A percentile compares a stretch with the other conserved stretches of the same genome.
phyloP scores from a whole-genome alignment of 2,888 invertebrate species.

The Protodeltote pygarga region DNA sequence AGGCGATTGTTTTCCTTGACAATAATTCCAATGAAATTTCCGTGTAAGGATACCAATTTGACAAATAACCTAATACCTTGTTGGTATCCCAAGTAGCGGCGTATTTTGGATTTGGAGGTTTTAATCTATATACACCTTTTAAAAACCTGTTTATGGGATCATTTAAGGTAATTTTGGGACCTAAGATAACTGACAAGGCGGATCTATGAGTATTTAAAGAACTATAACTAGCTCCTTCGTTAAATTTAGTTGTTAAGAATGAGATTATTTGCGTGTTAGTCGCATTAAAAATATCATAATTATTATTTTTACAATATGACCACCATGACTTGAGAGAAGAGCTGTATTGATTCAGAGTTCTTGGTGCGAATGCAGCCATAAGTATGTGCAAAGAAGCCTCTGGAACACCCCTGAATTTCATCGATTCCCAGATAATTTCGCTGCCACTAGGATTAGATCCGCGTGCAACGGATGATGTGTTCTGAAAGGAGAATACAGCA shows the following conservation, averaged over 20 bases:
- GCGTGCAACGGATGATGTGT: conserved; percentile 25
- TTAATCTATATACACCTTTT: conserved; percentile 29
- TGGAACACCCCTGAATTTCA: conserved; percentile 17
- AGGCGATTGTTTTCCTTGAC: neutral
- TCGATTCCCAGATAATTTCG: conserved; percentile 35
- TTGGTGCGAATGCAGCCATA: conserved; percentile 29
- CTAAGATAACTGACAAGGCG: conserved; percentile 4
- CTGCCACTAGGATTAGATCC: conserved; percentile 34
- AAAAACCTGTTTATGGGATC: conserved; percentile 22
- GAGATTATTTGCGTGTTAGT: conserved; percentile 10
- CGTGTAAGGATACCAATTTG: neutral
- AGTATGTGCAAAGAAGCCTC: conserved; percentile 23
- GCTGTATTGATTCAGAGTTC: conserved; percentile 20
- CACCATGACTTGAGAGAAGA: conserved; percentile 23
- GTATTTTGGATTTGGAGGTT: conserved; percentile 33
- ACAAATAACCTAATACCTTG: neutral
- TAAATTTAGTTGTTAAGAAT: conserved; percentile 25
- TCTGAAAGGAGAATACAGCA: conserved; percentile 41
- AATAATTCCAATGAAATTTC: neutral
- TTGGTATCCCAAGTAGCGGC: conserved; percentile 24
- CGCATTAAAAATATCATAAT: conserved; percentile 4
- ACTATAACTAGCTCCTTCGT: conserved; percentile 16
- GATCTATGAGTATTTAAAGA: conserved; percentile 4
- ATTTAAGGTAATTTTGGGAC: conserved; percentile 2
- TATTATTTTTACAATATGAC: conserved; percentile 20